Base-by-base conservation (phyloP, 1,140 invertebrate species). In the Agrypnia vestita region DNA sequence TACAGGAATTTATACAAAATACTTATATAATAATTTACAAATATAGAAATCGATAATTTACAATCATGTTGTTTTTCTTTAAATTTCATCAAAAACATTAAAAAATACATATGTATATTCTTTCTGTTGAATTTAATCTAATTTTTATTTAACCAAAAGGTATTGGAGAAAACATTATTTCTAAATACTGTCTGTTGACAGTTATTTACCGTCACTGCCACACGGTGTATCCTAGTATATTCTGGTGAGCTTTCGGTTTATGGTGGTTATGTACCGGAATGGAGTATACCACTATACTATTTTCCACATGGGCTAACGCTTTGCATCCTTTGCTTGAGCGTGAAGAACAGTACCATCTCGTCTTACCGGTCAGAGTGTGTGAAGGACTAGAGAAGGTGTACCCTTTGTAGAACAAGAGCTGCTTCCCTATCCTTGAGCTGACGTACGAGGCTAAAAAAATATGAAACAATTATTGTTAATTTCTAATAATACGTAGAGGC, bases 341-440 rank as follows among this genome's bases (percentile, higher is more conserved):
- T 0, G 85, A 85, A 0, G 84, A 83, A 49, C 87, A 88, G 64
- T 84, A 84, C 87, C 87, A 88, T 1, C 87, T n/a, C 0, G 9
- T 59, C 21, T 83, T 83, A 8, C 61, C 25, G n/a, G 71, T 53
- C 44, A 75, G 15, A 10, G 49, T 75, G 10, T 75, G 21, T 8
- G 59, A 71, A 35, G 77, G 67, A 43, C 77, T 76, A 46, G 59
- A 69, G 35, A 59, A 80, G 0, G 78, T 80, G 15, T 67, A 80
- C 4, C 73, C 72, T n/a, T 21, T 11, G 12, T 75, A 21, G 15
- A 67, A 53, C 25, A 80, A 19, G 13, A 80, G 73, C 10, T 49
- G 59, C 46, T 47, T 75, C 3, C 78, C 78, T 9, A 61, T 59
- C 25, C 77, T 71, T 6, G 77, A 79, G 1, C 15, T 44, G 6